These are phyloP conservation scores for Limosa lapponica DNA, from an alignment of 2,797 vertebrate species.

Conservation along the genomic window DNA sequence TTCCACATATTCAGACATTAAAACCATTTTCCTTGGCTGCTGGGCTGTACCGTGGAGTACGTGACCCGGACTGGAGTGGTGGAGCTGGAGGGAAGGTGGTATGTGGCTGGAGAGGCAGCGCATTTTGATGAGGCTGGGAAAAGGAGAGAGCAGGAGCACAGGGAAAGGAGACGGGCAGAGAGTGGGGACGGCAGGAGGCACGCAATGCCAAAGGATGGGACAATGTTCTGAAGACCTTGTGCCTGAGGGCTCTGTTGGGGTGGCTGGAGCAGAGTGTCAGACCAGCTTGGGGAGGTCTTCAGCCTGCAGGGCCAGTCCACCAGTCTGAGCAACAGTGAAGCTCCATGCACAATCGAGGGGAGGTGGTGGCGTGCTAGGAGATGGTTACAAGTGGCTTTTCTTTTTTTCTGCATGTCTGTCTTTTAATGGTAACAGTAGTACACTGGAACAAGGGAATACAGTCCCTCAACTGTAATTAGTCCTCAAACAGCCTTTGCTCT, in stretches of 20 bases:
- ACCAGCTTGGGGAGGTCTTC: too few species aligned
- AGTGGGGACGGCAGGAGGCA: neutral
- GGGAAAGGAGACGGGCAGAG: neutral
- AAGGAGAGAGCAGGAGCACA: neutral
- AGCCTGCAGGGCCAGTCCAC: neutral
- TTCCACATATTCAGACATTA: neutral
- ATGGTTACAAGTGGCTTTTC: neutral
- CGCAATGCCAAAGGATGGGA: neutral
- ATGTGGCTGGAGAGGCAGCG: neutral
- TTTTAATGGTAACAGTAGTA: neutral
- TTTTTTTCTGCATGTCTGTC: neutral
- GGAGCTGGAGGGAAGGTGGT: neutral
- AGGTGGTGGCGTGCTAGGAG: neutral
- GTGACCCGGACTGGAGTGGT: neutral
- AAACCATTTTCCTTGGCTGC: neutral
- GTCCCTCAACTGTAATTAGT: neutral
- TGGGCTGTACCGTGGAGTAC: neutral
- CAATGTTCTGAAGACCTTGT: neutral
- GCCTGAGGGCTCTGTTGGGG: neutral
- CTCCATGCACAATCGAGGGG: fast-evolving
- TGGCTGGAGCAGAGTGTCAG: neutral
- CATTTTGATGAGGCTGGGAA: neutral
- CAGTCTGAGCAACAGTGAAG: neutral
- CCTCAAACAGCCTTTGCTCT: neutral
- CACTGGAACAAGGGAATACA: neutral